Percentiles rank a stretch among this genome's conserved stretches.
These are phyloP conservation scores for Delphinus delphis DNA, from an alignment of 2,113 vertebrate species.

Conservation along the genomic window DNA sequence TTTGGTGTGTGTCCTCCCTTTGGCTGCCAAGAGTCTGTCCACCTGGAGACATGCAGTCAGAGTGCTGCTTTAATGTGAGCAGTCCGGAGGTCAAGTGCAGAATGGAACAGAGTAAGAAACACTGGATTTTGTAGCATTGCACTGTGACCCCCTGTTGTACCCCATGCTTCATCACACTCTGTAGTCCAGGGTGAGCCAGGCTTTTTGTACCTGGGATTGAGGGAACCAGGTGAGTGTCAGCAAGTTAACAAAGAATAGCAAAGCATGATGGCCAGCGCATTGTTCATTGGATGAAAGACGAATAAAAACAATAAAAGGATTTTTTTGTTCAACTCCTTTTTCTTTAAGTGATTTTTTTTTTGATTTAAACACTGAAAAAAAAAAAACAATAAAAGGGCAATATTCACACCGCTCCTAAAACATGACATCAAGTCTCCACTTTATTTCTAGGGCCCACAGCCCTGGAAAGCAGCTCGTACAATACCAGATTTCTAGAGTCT, in stretches of 20 bases:
- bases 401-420: conserved; percentile 61
- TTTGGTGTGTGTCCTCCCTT: neutral
- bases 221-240: neutral
- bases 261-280: neutral
- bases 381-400: conserved; percentile 32
- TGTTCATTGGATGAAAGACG: neutral
- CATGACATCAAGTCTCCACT: conserved; percentile 32
- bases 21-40: neutral
- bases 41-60: neutral
- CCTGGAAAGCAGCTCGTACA: conserved; percentile 62
- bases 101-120: neutral
- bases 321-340: neutral
- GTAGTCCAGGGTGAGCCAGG: neutral
- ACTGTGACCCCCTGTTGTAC: neutral
- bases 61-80: neutral
- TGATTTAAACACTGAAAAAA: neutral
- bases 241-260: neutral
- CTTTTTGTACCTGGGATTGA: neutral
- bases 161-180: neutral
- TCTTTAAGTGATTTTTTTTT: neutral
- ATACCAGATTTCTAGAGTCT: conserved; percentile 65
- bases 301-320: neutral
- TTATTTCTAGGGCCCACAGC: conserved; percentile 56
- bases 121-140: neutral
- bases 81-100: neutral